phyloP scores from a whole-genome alignment of 2,797 vertebrate species.

The Sebastes wilsoni region DNA sequence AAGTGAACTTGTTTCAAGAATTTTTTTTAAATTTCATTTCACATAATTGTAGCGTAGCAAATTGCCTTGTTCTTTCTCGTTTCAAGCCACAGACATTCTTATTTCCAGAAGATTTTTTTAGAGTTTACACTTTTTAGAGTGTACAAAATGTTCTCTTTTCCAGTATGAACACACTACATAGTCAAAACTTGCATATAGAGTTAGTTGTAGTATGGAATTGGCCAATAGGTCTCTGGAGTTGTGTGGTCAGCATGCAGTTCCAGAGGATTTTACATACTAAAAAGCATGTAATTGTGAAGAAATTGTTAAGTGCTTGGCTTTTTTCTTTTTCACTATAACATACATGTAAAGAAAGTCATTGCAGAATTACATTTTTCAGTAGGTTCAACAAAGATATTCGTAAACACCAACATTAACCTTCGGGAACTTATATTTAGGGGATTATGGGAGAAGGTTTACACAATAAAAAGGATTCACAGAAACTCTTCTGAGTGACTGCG shows the following conservation, averaged over 20 bases:
- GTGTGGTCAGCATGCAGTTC: neutral
- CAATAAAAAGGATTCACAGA: neutral
- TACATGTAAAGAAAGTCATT: neutral
- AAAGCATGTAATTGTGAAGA: neutral
- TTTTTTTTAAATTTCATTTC: rapidly evolving
- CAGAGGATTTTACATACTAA: neutral
- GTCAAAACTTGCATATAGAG: neutral
- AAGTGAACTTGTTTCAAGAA: neutral
- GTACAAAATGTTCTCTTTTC: neutral
- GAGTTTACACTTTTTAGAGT: neutral
- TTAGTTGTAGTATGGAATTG: neutral
- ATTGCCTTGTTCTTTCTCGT: neutral
- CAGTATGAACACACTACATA: neutral
- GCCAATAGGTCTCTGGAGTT: neutral
- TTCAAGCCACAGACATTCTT: neutral
- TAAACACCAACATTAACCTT: neutral
- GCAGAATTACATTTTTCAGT: neutral
- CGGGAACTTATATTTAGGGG: neutral
- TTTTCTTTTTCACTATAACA: neutral
- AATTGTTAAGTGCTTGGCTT: neutral
- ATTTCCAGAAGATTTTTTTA: neutral
- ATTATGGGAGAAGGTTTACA: neutral
- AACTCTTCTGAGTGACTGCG: neutral
- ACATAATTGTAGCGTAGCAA: neutral
- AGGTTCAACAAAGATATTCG: neutral